phyloP scores from a whole-genome alignment of 2,113 vertebrate genomes.

The Carettochelys insculpta region DNA sequence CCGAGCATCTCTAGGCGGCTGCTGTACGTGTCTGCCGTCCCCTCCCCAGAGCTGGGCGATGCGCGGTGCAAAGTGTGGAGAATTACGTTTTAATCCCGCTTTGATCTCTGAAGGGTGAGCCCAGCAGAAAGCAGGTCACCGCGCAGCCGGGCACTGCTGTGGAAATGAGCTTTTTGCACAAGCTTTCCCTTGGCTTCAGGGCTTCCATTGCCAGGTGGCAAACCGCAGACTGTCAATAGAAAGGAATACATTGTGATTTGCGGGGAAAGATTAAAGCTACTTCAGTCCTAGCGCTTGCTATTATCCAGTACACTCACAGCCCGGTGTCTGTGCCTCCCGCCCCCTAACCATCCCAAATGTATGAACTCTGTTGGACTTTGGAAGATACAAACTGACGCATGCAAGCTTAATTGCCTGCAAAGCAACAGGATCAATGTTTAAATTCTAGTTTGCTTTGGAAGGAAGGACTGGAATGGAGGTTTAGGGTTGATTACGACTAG shows the following conservation, averaged over 20 bases:
- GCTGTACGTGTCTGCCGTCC: not conserved
- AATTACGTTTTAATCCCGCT: constrained; percentile 6
- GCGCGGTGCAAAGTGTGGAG: constrained; percentile 11
- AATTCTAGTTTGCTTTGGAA: not conserved
- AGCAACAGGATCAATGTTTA: constrained; percentile 30
- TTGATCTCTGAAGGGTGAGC: constrained; percentile 20
- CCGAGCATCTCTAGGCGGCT: not conserved
- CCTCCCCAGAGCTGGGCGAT: not conserved
- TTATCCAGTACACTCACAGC: constrained; percentile 40
- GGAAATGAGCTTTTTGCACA: not conserved
- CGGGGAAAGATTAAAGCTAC: constrained; percentile 27
- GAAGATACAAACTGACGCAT: not conserved
- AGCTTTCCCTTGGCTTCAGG: not conserved
- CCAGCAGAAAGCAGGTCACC: constrained; percentile 16
- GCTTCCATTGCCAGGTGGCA: constrained; percentile 39
- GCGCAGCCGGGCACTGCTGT: not conserved
- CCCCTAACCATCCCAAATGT: not conserved
- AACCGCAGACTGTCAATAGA: constrained; percentile 4
- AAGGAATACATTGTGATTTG: not conserved
- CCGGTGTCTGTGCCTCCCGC: not conserved
- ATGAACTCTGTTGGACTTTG: not conserved
- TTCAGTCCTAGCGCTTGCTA: not conserved
- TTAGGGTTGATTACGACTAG: not conserved
- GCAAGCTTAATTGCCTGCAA: constrained; percentile 49
- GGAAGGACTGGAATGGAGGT: not conserved